Evolutionary conservation across 2,888 invertebrate genomes (phyloP).

Genomic region (Rosalia funebris): DNA sequence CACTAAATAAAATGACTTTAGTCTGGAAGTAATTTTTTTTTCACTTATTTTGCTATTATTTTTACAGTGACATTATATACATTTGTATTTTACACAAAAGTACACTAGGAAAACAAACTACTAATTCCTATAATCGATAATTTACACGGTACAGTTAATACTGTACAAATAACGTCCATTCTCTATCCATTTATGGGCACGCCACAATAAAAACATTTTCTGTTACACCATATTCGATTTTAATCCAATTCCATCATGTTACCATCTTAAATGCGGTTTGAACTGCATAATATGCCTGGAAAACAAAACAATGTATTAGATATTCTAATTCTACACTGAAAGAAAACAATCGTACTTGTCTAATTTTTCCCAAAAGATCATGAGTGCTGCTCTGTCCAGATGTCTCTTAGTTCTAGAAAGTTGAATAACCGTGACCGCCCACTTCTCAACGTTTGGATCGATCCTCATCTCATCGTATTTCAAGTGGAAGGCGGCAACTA

Average conservation of each 20-base stretch:
- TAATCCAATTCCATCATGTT: conserved; percentile 34
- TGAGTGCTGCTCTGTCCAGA: conserved; percentile 93
- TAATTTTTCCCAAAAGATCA: conserved; percentile 96
- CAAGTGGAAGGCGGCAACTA: conserved; percentile 94
- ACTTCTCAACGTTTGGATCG: conserved; percentile 94
- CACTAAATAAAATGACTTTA: no score
- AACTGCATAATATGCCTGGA: conserved; percentile 86
- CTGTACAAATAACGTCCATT: not conserved
- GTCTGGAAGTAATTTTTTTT: no score
- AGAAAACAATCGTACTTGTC: conserved; percentile 75
- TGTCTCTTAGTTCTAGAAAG: conserved; percentile 94
- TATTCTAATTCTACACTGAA: no score
- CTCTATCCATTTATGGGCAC: not conserved
- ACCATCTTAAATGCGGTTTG: conserved; percentile 87
- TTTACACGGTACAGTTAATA: not conserved
- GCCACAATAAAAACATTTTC: not conserved
- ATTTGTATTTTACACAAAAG: not conserved
- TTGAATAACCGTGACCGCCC: conserved; percentile 95
- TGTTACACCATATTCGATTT: not conserved
- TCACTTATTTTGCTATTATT: not conserved
- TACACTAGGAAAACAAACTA: not conserved
- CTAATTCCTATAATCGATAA: no score
- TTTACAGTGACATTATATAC: not conserved
- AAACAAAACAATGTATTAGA: conserved; percentile 59
- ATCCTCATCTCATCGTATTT: conserved; percentile 96